Evolutionary conservation across 2,888 invertebrate genomes (phyloP).

Genomic region (Cantharis rustica): DNA sequence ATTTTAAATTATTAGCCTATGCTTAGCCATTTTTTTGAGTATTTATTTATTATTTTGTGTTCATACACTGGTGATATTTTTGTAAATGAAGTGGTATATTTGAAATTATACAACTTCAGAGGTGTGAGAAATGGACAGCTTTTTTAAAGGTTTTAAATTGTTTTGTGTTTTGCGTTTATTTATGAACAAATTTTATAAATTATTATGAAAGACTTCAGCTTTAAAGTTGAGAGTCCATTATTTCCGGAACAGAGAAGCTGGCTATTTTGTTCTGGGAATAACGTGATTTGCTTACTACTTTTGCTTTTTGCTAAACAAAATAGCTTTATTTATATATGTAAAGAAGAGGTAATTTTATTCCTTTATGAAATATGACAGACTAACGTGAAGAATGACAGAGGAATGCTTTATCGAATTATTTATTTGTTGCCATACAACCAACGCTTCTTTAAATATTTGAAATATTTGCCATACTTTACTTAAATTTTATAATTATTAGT

Average conservation of each 20-base stretch:
- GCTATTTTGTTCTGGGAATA: too few relatives aligned
- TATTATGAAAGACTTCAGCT: not conserved
- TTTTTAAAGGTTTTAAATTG: not conserved
- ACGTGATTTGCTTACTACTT: not conserved
- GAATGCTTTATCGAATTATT: not conserved
- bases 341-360: not conserved
- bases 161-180: not conserved
- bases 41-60: not conserved
- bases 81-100: not conserved
- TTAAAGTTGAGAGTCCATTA: not conserved
- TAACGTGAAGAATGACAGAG: not conserved
- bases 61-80: not conserved
- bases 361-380: not conserved
- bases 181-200: not conserved
- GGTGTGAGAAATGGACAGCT: not conserved
- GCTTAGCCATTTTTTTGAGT: not conserved
- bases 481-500: slow-evolving; percentile 7
- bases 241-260: too few relatives aligned
- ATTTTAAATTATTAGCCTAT: not conserved
- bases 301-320: not conserved
- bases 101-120: not conserved
- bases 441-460: not conserved
- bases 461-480: not conserved
- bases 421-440: not conserved
- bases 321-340: not conserved